Evolutionary conservation across 2,797 vertebrate genomes (phyloP), one percentile per base, ranked within the genome.

Genomic region (Monodelphis domestica): DNA sequence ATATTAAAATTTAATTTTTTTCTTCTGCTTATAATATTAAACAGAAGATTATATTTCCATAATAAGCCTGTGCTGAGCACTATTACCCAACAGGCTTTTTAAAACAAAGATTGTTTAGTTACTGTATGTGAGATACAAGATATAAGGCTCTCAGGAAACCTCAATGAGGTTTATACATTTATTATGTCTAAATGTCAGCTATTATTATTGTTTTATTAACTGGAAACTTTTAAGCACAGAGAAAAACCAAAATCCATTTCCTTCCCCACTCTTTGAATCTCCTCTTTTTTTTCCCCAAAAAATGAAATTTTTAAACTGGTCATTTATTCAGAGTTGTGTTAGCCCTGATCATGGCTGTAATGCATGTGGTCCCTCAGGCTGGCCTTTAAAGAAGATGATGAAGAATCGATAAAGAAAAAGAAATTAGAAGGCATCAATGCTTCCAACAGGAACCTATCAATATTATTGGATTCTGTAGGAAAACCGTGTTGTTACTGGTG

Each of bases 221-320:
- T 84, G 78, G 70, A 54, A 56, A 59, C 57, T 96, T 91, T 63
- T 54, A 95, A 96, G 51, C 52, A 89, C 0, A 24, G n/a, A 52
- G 26, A 88, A 63, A 33, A 84, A 91, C 24, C 24, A 94, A 88
- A 84, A 50, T 84, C 51, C 89, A 53, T 54, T 63, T 94, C 89
- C 91, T 52, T 10, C 12, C 38, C 89, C 89, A 54, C 2, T 7
- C 54, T 9, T 90, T 92, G 14, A 9, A 84, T 84, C 28, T 33
- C 4, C 88, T 91, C 94, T 54, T 88, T 93, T 94, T n/a, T 78
- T 3, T 28, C 91, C 89, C 70, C 38, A 30, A 59, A n/a, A n/a
- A 63, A 91, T 90, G 53, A 94, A 93, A 91, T 95, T 84, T 94
- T 89, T 24, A 95, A 91, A 89, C 90, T 89, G 94, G 50, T 91